phyloP scores from a whole-genome alignment of 1,140 invertebrate genomes.

The Probaryconus sp. region DNA sequence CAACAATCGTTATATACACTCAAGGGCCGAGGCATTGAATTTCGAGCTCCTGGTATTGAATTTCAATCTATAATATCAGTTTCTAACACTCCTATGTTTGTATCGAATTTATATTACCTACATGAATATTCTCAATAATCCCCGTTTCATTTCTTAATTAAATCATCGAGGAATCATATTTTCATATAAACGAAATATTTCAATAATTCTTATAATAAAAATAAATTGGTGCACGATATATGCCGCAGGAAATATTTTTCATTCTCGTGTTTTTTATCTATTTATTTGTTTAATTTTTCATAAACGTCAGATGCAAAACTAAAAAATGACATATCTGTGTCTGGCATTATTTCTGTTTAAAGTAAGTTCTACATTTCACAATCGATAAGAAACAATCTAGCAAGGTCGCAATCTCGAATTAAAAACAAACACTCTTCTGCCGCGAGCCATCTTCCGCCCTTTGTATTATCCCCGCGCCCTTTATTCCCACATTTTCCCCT shows the following conservation, averaged over 20 bases:
- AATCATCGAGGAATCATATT: too few species aligned
- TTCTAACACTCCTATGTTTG: slow-evolving; percentile 22
- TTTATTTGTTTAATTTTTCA: slow-evolving; percentile 20
- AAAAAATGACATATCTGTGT: slow-evolving; percentile 13
- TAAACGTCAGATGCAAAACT: slow-evolving; percentile 13
- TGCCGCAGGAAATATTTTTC: too few species aligned
- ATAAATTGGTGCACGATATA: too few species aligned
- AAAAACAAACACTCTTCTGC: slow-evolving; percentile 62
- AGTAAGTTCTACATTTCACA: slow-evolving; percentile 30
- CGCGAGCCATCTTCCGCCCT: slow-evolving; percentile 54
- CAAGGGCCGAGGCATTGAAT: slow-evolving; percentile 30
- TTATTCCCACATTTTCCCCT: slow-evolving; percentile 51
- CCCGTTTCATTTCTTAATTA: too few species aligned
- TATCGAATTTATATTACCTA: slow-evolving; percentile 13
- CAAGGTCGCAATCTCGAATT: slow-evolving; percentile 62
- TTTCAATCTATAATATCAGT: slow-evolving; percentile 44
- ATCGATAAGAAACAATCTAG: slow-evolving; percentile 60
- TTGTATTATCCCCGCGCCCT: slow-evolving; percentile 54
- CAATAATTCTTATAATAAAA: too few species aligned
- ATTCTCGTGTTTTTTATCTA: too few species aligned
- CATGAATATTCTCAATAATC: slow-evolving; percentile 9
- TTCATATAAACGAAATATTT: too few species aligned
- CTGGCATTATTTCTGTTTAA: slow-evolving; percentile 22
- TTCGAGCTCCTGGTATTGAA: slow-evolving; percentile 27
- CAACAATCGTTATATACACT: slow-evolving; percentile 46